Conservation (phyloP, 2,797 vertebrate genomes). For the Bovichtus diacanthus region DNA sequence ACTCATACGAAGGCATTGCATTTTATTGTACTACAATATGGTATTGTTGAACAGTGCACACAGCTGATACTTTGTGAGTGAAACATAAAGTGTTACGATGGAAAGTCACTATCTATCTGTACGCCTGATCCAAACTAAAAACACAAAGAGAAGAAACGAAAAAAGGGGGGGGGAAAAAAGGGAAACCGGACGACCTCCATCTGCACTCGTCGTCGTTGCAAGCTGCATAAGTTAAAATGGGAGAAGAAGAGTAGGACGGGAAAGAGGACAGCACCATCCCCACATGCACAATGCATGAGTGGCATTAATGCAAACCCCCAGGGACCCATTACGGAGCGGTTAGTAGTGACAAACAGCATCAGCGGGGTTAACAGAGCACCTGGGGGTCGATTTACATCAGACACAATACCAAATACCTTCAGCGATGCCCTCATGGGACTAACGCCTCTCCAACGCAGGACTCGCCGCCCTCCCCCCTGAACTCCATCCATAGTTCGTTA, state of each 20-base stretch:
- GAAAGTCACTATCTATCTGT: too few relatives aligned
- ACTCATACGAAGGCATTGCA: neutral
- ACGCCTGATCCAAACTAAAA: too few relatives aligned
- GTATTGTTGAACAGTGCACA: neutral
- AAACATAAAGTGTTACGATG: neutral
- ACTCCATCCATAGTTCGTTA: constrained; percentile 31
- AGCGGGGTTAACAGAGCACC: constrained; percentile 16
- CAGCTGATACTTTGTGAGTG: neutral
- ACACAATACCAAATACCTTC: constrained; percentile 15
- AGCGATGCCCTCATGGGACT: constrained; percentile 10
- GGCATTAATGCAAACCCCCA: constrained; percentile 8
- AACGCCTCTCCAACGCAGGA: neutral
- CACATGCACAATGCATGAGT: constrained; percentile 1
- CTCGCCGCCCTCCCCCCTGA: neutral
- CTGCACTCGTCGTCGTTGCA: neutral
- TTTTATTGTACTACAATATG: neutral
- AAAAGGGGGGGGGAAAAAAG: too few relatives aligned
- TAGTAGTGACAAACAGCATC: constrained; percentile 22
- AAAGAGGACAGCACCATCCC: too few relatives aligned
- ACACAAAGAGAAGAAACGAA: too few relatives aligned
- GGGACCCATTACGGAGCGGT: constrained; percentile 27
- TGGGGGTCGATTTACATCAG: constrained; percentile 20
- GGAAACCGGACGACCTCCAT: too few relatives aligned
- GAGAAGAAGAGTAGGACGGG: neutral
- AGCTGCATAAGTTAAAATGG: neutral